Evolutionary conservation across 2,888 invertebrate species (phyloP).

Genomic region (Tyria jacobaeae): DNA sequence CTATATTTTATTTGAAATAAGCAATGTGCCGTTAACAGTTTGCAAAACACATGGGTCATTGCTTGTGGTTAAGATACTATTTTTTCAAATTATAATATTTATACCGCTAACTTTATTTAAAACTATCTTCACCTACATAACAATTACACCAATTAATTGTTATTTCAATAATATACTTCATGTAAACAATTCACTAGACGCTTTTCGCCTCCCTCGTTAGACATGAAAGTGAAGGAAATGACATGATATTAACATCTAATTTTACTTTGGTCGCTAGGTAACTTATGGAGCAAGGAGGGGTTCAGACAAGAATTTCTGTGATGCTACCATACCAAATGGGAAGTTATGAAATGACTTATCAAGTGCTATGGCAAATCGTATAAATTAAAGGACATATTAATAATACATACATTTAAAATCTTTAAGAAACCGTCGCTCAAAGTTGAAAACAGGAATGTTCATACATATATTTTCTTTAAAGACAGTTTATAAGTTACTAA

Average conservation of each 20-base stretch:
- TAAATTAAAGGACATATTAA: background rate
- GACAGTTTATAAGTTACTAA: too few species aligned
- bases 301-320: conserved; percentile 43
- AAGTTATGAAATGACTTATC: conserved; percentile 38
- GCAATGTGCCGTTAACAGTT: too few species aligned
- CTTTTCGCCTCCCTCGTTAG: conserved; percentile 34
- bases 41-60: too few species aligned
- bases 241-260: conserved; percentile 53
- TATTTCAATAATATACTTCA: background rate
- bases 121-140: background rate
- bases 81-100: too few species aligned
- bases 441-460: too few species aligned
- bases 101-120: too few species aligned
- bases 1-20: too few species aligned
- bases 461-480: too few species aligned
- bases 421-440: too few species aligned
- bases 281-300: conserved; percentile 64
- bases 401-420: background rate
- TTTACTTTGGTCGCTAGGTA: conserved; percentile 82
- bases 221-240: conserved; percentile 37
- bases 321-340: conserved; percentile 59
- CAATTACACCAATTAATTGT: too few species aligned
- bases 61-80: too few species aligned
- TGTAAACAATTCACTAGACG: conserved; percentile 4
- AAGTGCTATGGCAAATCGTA: conserved; percentile 48